phyloP scores from a whole-genome alignment of 2,888 invertebrate species.

The Rhyacophila evoluta region DNA sequence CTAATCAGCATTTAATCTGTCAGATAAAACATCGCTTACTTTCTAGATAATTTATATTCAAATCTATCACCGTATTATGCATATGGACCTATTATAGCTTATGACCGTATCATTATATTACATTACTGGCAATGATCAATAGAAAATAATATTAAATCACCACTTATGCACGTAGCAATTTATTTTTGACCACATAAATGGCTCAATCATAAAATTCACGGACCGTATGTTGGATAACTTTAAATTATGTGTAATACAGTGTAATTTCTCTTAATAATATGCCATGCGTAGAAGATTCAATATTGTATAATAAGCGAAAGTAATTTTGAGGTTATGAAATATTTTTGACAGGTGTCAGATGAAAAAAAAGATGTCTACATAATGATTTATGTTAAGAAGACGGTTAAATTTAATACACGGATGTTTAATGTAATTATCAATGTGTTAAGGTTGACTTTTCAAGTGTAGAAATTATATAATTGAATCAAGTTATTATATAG shows the following conservation, averaged over 20 bases:
- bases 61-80: too few species aligned
- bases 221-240: background rate
- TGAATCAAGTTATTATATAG: background rate
- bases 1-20: too few species aligned
- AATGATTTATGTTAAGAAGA: background rate
- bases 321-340: background rate
- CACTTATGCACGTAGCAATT: background rate
- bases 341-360: background rate
- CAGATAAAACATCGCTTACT: too few species aligned
- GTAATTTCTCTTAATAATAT: background rate
- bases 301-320: conserved; percentile 9
- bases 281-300: background rate
- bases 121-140: too few species aligned
- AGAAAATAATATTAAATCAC: background rate
- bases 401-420: too few species aligned
- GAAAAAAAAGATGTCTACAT: background rate
- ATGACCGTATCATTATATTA: too few species aligned
- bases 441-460: background rate
- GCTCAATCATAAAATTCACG: background rate
- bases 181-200: background rate
- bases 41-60: too few species aligned
- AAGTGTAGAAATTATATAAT: background rate
- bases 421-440: background rate
- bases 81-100: too few species aligned
- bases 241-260: background rate